A percentile compares a stretch with the other conserved stretches of the same genome.
Conservation (phyloP, 1,140 invertebrate species). For the Drosophila chauvacae region DNA sequence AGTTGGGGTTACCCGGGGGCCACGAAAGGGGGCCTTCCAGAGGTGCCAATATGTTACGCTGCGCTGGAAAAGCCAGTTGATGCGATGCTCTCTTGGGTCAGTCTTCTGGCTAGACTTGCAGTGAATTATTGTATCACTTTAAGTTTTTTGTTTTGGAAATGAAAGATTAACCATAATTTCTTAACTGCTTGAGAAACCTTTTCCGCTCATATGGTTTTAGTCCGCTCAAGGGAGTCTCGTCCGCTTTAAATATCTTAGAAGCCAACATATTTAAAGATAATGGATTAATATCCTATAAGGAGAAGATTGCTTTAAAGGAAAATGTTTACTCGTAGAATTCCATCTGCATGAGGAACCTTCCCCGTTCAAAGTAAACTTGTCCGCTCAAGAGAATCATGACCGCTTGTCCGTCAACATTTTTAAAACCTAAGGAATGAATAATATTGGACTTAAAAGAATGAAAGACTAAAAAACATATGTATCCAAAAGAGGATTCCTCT, state of each 20-base stretch:
- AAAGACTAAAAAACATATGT: too few relatives aligned
- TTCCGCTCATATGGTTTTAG: not conserved
- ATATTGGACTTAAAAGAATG: too few relatives aligned
- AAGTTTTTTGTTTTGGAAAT: not conserved
- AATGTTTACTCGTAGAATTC: not conserved
- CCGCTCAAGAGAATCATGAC: not conserved
- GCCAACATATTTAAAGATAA: not conserved
- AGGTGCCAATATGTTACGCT: constrained; percentile 40
- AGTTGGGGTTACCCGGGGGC: constrained; percentile 13
- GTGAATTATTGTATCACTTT: not conserved
- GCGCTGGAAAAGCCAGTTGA: constrained; percentile 2
- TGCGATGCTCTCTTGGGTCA: not conserved
- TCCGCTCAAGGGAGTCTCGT: not conserved
- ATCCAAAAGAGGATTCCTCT: too few relatives aligned
- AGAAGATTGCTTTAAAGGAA: not conserved
- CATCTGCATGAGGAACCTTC: not conserved
- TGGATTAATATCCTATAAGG: not conserved
- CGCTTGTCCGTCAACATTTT: not conserved
- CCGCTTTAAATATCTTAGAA: not conserved
- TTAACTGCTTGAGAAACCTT: not conserved
- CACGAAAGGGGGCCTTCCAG: not conserved
- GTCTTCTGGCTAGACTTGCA: not conserved
- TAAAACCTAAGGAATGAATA: too few relatives aligned
- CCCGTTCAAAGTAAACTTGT: not conserved
- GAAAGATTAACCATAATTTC: not conserved